These are phyloP conservation scores for Ophion ellenae DNA, from an alignment of 2,888 invertebrate species.

Conservation along the genomic window DNA sequence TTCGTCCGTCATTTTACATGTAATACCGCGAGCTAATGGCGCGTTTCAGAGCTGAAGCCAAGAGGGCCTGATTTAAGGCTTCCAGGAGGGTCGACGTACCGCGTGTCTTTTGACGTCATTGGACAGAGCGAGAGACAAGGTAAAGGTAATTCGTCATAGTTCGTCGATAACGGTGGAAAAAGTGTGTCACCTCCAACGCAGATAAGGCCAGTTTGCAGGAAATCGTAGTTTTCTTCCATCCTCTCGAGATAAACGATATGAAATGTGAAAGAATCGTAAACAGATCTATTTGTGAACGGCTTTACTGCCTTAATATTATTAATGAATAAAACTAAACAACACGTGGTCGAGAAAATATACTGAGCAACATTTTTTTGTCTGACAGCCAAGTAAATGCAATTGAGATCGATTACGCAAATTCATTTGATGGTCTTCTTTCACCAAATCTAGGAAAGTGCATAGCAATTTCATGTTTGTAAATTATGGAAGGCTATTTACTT, in stretches of 20 bases:
- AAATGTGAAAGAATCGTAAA: background rate
- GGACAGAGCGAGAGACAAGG: background rate
- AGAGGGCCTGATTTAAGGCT: slow-evolving; percentile 19
- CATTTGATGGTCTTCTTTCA: too few species aligned
- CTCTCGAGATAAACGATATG: slow-evolving; percentile 1
- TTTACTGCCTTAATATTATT: background rate
- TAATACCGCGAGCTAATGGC: slow-evolving; percentile 27
- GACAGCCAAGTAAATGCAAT: too few species aligned
- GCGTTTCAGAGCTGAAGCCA: background rate
- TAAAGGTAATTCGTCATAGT: slow-evolving; percentile 35
- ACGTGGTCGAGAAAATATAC: too few species aligned
- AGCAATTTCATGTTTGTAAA: too few species aligned
- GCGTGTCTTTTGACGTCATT: background rate
- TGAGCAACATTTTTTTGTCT: too few species aligned
- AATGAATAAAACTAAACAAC: too few species aligned
- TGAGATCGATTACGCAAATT: too few species aligned
- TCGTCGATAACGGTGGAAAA: slow-evolving; percentile 41
- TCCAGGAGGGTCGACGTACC: background rate
- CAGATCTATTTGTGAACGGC: slow-evolving; percentile 18
- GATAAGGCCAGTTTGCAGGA: slow-evolving; percentile 28
- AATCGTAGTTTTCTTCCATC: slow-evolving; percentile 9
- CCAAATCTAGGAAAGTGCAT: too few species aligned
- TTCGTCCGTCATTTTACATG: background rate
- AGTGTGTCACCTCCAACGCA: slow-evolving; percentile 21
- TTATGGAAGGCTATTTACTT: too few species aligned